A percentile compares a stretch with the other conserved stretches of the same genome.
Conservation (phyloP, 1,140 invertebrate species). For the Eufriesea mexicana region DNA sequence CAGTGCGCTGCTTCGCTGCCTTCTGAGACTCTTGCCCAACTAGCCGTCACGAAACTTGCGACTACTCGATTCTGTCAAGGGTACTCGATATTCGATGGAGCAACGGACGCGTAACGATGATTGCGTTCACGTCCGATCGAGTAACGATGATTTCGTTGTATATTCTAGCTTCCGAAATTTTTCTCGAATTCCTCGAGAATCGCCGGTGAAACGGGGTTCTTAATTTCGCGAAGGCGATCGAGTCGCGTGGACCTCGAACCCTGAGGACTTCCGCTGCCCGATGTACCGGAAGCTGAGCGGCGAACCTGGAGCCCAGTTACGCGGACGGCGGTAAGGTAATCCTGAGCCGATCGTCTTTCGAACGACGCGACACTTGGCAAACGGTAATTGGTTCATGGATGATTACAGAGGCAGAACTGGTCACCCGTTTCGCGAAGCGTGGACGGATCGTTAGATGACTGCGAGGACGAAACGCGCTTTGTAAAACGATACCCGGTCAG, state of each 20-base stretch:
- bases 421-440: neutral
- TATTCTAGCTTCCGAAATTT: too few relatives aligned
- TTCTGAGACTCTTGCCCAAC: neutral
- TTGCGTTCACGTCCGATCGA: too few relatives aligned
- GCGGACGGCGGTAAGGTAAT: conserved; percentile 4
- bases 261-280: too few relatives aligned
- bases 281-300: too few relatives aligned
- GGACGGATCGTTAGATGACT: neutral
- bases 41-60: neutral
- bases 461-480: conserved; percentile 5
- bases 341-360: conserved; percentile 10
- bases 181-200: too few relatives aligned
- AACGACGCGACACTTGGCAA: neutral
- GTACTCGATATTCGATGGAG: neutral
- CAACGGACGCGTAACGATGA: too few relatives aligned
- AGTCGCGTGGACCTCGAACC: too few relatives aligned
- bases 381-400: conserved; percentile 20
- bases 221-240: too few relatives aligned
- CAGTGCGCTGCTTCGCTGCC: neutral
- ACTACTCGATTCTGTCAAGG: too few relatives aligned
- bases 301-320: neutral
- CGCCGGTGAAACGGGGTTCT: too few relatives aligned
- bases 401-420: conserved; percentile 21
- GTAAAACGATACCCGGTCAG: conserved; percentile 10
- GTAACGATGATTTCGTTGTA: too few relatives aligned